Evolutionary conservation across 37 sponge, comb jelly and placozoan genomes (phyloP).

Genomic region (Beroe forskalii): DNA sequence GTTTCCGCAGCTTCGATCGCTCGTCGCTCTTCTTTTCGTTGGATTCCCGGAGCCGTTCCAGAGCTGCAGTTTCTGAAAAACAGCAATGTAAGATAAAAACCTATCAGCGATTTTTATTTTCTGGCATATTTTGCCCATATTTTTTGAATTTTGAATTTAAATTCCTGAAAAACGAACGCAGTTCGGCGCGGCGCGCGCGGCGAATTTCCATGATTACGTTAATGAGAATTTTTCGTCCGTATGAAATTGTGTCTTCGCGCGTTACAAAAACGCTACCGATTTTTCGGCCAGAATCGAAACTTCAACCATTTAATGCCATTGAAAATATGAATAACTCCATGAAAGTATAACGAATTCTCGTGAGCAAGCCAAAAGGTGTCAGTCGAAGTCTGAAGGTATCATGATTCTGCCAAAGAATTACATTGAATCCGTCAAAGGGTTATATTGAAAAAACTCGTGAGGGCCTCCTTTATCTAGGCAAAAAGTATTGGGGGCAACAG

Average conservation of each 20-base stretch:
- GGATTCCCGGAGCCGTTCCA: neutral
- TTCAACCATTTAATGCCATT: too few relatives aligned
- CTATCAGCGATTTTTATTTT: too few relatives aligned
- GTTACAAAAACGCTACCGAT: neutral
- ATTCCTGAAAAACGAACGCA: neutral
- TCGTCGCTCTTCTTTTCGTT: neutral
- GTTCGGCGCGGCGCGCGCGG: neutral
- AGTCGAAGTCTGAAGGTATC: too few relatives aligned
- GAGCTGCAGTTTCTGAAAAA: neutral
- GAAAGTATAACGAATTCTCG: too few relatives aligned
- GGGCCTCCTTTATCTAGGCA: too few relatives aligned
- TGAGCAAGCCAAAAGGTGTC: too few relatives aligned
- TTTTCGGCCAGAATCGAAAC: neutral
- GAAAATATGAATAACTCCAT: too few relatives aligned
- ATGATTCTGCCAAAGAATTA: too few relatives aligned
- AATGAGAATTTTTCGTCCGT: neutral
- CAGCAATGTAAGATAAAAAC: neutral
- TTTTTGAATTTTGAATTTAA: neutral
- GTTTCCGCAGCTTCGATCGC: conserved; percentile 3
- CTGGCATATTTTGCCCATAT: neutral
- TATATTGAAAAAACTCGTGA: too few relatives aligned
- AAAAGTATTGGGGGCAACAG: too few relatives aligned
- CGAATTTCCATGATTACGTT: too few relatives aligned
- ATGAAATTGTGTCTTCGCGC: neutral
- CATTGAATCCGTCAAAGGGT: too few relatives aligned